Base-by-base conservation (phyloP, 1,140 invertebrate genomes). In the Drosophila mayri region DNA sequence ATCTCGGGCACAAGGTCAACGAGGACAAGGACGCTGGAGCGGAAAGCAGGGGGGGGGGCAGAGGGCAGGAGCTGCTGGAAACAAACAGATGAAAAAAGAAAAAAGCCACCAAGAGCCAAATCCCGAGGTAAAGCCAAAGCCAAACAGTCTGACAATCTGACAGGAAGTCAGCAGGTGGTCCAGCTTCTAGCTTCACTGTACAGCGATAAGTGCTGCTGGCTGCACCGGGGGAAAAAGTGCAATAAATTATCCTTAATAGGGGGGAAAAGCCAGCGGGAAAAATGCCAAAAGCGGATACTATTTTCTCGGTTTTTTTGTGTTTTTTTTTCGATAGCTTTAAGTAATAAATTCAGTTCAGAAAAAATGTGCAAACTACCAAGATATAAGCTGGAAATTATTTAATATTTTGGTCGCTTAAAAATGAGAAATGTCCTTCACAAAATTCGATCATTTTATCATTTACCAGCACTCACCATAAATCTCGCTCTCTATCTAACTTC, bases 91-190 rank as follows among this genome's bases (percentile, higher is more conserved):
- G 25, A 71, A 25, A 28, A 4, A 14, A 22, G 22, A 22, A 20
- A 30, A 18, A 18, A 32, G 4, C 12, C 16, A 5, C 52, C 20
- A 37, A 38, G 20, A 57, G 32, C 47, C 41, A 37, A 43, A 46
- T 40, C 37, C 25, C 28, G 3, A 25, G 52, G 14, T 22, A 66
- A 41, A 49, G 22, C 43, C 59, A 38, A 20, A 63, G 58, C 64
- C 43, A 64, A 63, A 47, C 58, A 66, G 43, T 63, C 64, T 66
- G 64, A 63, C 59, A 66, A 64, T 37, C 59, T 66, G 40, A 72
- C 28, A 49, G 62, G 63, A 80, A 71, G 81, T 78, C 82, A 81
- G 84, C 83, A 83, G 84, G 83, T 88, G 83, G 79, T 87, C 61
- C 59, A 30, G 38, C 70, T 44, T n/a, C 58, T 63, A 30, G 58